Conservation (phyloP, 2,113 vertebrate species). For the Pachycephala philippinensis region DNA sequence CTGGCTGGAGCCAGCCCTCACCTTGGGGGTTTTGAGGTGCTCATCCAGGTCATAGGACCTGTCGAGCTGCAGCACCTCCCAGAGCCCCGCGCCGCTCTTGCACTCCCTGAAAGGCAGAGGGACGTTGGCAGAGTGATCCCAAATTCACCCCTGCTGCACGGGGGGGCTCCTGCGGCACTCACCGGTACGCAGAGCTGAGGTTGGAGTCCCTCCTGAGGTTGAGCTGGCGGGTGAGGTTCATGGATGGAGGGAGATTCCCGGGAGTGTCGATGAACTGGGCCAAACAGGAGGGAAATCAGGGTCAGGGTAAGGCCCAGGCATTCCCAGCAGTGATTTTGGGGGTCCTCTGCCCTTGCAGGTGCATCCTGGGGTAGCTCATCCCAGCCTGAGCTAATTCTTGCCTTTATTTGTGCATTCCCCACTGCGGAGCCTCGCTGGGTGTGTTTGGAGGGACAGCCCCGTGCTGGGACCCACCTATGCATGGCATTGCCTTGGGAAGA, state of each 20-base stretch:
- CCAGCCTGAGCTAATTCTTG: background rate
- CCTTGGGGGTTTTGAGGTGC: conserved; percentile 64
- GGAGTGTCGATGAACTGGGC: conserved; percentile 76
- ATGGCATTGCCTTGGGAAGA: fast-evolving
- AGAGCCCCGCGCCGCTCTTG: conserved; percentile 60
- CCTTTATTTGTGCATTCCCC: background rate
- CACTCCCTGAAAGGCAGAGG: conserved; percentile 65
- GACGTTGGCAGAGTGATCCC: fast-evolving
- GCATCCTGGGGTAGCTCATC: fast-evolving
- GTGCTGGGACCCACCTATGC: fast-evolving
- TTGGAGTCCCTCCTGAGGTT: conserved; percentile 68
- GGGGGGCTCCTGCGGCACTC: background rate
- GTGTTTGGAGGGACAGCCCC: background rate
- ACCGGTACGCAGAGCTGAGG: conserved; percentile 66
- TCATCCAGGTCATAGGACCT: conserved; percentile 60
- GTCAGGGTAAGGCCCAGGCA: background rate
- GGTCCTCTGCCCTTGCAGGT: background rate
- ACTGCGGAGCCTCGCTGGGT: fast-evolving
- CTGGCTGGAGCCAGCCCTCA: background rate
- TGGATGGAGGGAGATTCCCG: conserved; percentile 59
- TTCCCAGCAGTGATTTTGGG: background rate
- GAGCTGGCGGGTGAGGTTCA: conserved; percentile 67
- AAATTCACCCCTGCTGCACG: fast-evolving
- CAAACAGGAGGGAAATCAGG: background rate
- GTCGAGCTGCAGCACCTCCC: conserved; percentile 69